A percentile compares a stretch with the other conserved stretches of the same genome.
phyloP scores from a whole-genome alignment of 2,113 vertebrate species.

The Ciconia boyciana region DNA sequence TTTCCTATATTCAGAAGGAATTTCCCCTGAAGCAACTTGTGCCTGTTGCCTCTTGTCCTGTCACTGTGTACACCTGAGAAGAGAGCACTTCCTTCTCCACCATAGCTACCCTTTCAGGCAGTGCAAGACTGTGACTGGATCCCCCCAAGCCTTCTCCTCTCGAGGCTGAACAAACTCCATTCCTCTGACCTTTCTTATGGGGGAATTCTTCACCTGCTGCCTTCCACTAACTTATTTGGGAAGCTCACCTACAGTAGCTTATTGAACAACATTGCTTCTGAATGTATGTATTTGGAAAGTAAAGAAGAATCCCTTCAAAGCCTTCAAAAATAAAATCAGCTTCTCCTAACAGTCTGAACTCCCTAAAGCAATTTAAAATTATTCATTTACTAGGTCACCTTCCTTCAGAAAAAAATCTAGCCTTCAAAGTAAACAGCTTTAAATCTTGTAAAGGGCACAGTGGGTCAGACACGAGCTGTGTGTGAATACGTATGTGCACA shows the following conservation, averaged over 20 bases:
- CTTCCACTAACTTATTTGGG: not conserved
- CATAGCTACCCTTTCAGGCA: not conserved
- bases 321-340: not conserved
- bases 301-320: not conserved
- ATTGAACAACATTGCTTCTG: not conserved
- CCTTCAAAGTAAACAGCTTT: conserved; percentile 43
- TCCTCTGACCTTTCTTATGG: not conserved
- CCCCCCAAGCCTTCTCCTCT: not conserved
- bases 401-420: conserved; percentile 3
- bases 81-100: not conserved
- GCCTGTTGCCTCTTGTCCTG: not conserved
- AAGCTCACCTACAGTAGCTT: not conserved
- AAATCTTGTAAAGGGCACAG: conserved; percentile 1
- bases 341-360: not conserved
- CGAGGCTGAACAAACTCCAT: not conserved
- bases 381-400: conserved; percentile 30
- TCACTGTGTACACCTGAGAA: not conserved
- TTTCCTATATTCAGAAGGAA: not conserved
- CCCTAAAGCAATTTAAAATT: conserved; percentile 23
- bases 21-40: not conserved
- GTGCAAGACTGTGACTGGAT: not conserved
- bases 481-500: not conserved
- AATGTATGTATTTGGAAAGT: not conserved
- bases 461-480: not conserved
- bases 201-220: not conserved